These are phyloP conservation scores for Tetraneura akinire DNA, from an alignment of 1,140 invertebrate species.

Conservation along the genomic window DNA sequence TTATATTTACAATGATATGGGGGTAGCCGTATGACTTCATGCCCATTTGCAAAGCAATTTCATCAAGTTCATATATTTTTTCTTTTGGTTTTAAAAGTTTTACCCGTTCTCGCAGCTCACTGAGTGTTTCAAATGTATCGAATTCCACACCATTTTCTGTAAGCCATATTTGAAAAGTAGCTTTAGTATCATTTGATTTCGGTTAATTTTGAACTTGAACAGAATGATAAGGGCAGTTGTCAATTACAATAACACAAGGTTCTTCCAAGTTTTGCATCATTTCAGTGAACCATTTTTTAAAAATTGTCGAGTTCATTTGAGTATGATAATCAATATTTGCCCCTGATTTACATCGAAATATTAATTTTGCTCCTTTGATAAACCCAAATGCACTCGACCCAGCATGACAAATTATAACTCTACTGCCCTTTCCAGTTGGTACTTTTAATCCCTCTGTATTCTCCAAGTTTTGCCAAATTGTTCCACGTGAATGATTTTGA, in stretches of 20 bases:
- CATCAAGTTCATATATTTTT: conserved; percentile 47
- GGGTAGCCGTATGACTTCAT: conserved; percentile 49
- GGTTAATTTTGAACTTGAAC: not conserved
- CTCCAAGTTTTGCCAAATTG: not conserved
- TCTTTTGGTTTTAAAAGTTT: conserved; percentile 15
- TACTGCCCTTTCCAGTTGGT: conserved; percentile 1
- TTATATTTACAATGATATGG: conserved; percentile 55
- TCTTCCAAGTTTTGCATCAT: conserved; percentile 9
- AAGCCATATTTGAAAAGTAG: not conserved
- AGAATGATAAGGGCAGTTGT: not conserved
- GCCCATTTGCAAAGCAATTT: conserved; percentile 10
- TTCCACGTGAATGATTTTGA: not conserved
- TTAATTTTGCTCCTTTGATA: not conserved
- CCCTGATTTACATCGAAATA: not conserved
- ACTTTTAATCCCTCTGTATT: not conserved
- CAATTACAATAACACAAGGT: no score
- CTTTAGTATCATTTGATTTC: not conserved
- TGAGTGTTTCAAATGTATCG: not conserved
- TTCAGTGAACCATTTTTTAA: not conserved
- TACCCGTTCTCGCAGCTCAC: conserved; percentile 40
- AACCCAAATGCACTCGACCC: not conserved
- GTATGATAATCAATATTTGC: not conserved
- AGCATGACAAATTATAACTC: conserved; percentile 8
- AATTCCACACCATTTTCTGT: not conserved
- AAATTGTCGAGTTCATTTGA: not conserved